phyloP scores from a whole-genome alignment of 2,797 vertebrate genomes.

The Emys orbicularis region DNA sequence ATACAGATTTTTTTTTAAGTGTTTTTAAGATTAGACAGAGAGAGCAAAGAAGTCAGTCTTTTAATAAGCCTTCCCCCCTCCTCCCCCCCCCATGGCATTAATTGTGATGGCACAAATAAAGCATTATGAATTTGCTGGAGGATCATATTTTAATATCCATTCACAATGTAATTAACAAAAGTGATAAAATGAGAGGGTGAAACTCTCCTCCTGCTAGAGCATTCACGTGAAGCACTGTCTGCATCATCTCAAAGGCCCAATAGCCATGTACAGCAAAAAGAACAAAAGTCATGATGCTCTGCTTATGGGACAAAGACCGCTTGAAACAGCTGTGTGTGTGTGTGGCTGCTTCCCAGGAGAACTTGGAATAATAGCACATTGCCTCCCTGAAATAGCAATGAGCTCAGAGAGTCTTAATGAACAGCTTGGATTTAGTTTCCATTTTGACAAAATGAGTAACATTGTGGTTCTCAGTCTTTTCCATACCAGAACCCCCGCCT shows the following conservation, averaged over 20 bases:
- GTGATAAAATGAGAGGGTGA: background rate
- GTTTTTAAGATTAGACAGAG: background rate
- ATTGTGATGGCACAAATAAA: background rate
- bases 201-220: background rate
- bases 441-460: background rate
- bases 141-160: background rate
- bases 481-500: background rate
- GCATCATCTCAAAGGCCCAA: background rate
- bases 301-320: background rate
- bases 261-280: background rate
- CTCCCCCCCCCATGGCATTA: background rate
- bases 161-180: background rate
- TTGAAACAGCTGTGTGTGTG: rapidly evolving
- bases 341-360: background rate
- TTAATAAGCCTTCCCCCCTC: background rate
- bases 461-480: background rate
- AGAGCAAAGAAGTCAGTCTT: background rate
- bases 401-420: background rate
- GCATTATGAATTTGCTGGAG: background rate
- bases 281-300: background rate
- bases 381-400: background rate
- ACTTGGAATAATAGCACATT: background rate
- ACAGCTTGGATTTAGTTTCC: background rate
- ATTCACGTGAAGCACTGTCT: background rate
- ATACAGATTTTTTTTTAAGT: rapidly evolving